Base-by-base conservation (phyloP, 2,797 vertebrate species). In the Xyrichtys novacula region DNA sequence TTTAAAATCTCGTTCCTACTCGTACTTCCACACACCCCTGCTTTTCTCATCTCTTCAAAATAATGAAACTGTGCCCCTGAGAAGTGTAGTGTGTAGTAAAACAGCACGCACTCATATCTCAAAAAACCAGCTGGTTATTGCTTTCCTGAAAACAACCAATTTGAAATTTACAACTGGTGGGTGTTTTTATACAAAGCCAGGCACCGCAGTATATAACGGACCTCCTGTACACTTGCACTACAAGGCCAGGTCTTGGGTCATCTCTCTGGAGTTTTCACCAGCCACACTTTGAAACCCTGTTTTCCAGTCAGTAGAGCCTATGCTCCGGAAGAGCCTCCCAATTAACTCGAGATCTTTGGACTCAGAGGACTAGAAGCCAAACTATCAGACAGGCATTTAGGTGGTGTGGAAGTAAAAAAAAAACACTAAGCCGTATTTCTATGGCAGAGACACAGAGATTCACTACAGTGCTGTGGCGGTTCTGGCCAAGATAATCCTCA, bases 131-230 rank as follows among this genome's bases (percentile, higher is more conserved):
- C 25, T 47, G 2, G n/a, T 12, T 42, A 39, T n/a, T 29, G 25
- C 16, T 28, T 63, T 52, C 28, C 32, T 34, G 12, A 22, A 58
- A 53, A 54, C 59, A 56, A 19, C 28, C 55, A 25, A 17, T 22
- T 12, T 29, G 6, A 49, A 14, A 46, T 23, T 23, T 23, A 43
- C 20, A 14, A 5, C 22, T 4, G 19, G 19, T 6, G 23, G 43
- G 15, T 22, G 5, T 44, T 23, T n/a, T 22, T 20, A 22, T 20
- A 43, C 42, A 42, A 19, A n/a, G n/a, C 17, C 39, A 42, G 17
- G 2, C 38, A 17, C 38, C 38, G 5, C 38, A 5, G 10, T 17
- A 16, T 17, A 39, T 40, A 2, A 40, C 7, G 7, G 42, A 43
- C 42, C 42, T n/a, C n/a, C 39, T 40, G 39, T 3, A 40, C 17